These are phyloP conservation scores for Melitaea athalia DNA, from an alignment of 2,888 invertebrate genomes.

Conservation along the genomic window DNA sequence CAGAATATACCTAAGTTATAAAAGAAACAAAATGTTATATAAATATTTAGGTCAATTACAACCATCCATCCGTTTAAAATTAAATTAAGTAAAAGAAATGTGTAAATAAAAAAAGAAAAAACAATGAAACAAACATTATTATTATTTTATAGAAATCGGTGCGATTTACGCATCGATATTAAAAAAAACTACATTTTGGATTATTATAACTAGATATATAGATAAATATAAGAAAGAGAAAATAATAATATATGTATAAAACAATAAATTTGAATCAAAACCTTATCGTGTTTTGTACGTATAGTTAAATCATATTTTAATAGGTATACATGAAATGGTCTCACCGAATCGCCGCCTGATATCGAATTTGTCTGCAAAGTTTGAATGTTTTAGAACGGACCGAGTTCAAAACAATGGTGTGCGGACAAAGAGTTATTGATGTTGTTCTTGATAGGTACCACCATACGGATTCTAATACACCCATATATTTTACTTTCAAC, in stretches of 20 bases:
- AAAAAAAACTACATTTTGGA: too few relatives aligned
- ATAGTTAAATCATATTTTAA: background rate
- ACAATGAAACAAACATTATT: too few relatives aligned
- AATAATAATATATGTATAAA: background rate
- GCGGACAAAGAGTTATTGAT: conserved; percentile 56
- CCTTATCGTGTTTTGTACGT: background rate
- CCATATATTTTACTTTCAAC: background rate
- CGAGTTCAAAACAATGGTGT: conserved; percentile 62
- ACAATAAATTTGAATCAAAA: background rate
- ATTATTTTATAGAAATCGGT: too few relatives aligned
- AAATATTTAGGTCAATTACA: too few relatives aligned
- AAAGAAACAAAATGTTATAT: too few relatives aligned
- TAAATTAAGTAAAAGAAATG: too few relatives aligned
- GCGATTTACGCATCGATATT: too few relatives aligned
- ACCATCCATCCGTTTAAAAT: too few relatives aligned
- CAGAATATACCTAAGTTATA: too few relatives aligned
- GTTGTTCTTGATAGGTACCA: conserved; percentile 35
- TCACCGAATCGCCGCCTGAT: conserved; percentile 62
- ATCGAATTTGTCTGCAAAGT: conserved; percentile 82
- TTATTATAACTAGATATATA: too few relatives aligned
- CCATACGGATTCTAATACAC: conserved; percentile 10
- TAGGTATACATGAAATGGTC: background rate
- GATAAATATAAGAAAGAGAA: background rate
- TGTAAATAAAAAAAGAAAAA: too few relatives aligned
- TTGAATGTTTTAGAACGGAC: conserved; percentile 72